Percentiles rank a stretch among this genome's conserved stretches.
phyloP scores from a whole-genome alignment of 2,113 vertebrate genomes.

The Taurulus bubalis region DNA sequence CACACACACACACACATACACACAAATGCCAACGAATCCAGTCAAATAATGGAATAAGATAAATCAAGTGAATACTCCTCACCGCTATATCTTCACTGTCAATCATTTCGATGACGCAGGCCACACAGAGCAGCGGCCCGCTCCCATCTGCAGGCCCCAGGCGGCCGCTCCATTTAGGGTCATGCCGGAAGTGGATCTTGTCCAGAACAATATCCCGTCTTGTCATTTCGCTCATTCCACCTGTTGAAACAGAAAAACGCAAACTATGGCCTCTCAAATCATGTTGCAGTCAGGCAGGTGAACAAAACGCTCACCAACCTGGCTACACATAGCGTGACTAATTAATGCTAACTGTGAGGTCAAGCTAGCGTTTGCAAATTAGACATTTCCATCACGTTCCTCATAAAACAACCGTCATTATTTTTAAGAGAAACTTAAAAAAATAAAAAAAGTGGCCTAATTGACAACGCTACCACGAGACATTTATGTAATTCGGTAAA shows the following conservation, averaged over 20 bases:
- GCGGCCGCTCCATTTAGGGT: constrained; percentile 79
- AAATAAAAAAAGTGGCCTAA: not conserved
- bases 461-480: not conserved
- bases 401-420: not conserved
- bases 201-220: constrained; percentile 74
- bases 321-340: not conserved
- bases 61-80: constrained; percentile 10
- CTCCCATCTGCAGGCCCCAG: constrained; percentile 46
- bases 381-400: not conserved
- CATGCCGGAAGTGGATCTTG: constrained; percentile 82
- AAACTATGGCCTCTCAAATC: not conserved
- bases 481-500: fast-evolving
- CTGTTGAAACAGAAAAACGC: not conserved
- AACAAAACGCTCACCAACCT: not conserved
- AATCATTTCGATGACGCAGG: constrained; percentile 88
- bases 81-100: constrained; percentile 84
- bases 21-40: too few species aligned
- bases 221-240: constrained; percentile 38
- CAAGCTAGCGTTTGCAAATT: not conserved
- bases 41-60: not conserved
- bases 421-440: not conserved
- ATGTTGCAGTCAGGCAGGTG: too few species aligned
- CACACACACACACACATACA: not conserved
- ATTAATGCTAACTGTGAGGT: not conserved
- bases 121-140: constrained; percentile 83